Base-by-base conservation (phyloP, 2,888 invertebrate species). In the Ennomos erosarius region DNA sequence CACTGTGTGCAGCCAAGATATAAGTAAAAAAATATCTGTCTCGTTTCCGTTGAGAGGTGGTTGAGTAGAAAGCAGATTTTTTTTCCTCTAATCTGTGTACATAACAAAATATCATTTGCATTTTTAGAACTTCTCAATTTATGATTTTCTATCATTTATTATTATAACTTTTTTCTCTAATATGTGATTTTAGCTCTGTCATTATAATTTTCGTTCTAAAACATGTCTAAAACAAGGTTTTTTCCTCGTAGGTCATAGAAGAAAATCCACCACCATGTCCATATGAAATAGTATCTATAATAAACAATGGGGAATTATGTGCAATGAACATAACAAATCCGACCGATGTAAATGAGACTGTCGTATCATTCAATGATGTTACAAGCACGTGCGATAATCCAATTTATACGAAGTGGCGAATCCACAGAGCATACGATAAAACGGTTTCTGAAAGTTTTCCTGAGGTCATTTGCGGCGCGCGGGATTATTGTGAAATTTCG, bases 331-430 rank as follows among this genome's bases (percentile, higher is more conserved):
- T 75, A 67, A 55, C 0, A 56, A 78, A 42, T 65, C 65, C 6
- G 62, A 67, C 35, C 60, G 43, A 51, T 38, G 10, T 33, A 63
- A 8, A 59, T 26, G 26, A 26, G 6, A 26, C 26, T 0, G 35
- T 65, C 0, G 70, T 81, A 2, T 75, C 65, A 6, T 71, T 76
- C 0, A 54, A 57, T 0, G 80, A 84, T 13, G 37, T 88, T 6
- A 67, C 70, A 33, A 62, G 63, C 0, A 63, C 64, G 0, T 88
- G 88, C 49, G 75, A 79, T 43, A 83, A 88, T 56, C 87, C 87
- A 0, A 81, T 86, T 0, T 71, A 76, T 16, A 88, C 88, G 0
- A 66, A 63, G 36, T 82, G 79, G 75, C 65, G 65, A 0, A 71
- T 88, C 9, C 48, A 51, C 13, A 68, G 50, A 51, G 44, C 9